A percentile compares a stretch with the other conserved stretches of the same genome.
phyloP scores from a whole-genome alignment of 2,888 invertebrate species.

The Dryadula phaetusa region DNA sequence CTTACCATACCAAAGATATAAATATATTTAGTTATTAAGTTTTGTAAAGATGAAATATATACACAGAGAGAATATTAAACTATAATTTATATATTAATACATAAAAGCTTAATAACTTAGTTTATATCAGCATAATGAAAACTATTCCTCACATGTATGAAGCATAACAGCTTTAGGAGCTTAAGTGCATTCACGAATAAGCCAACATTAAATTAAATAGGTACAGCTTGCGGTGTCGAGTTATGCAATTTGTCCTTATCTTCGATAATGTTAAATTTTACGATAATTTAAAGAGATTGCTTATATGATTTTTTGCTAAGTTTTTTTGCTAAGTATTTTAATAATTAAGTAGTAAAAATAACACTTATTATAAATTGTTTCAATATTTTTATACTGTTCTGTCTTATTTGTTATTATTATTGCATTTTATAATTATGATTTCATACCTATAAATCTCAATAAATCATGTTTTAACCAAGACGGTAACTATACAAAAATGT shows the following conservation, averaged over 20 bases:
- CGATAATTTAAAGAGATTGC: background rate
- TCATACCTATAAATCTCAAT: too few relatives aligned
- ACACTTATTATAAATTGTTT: too few relatives aligned
- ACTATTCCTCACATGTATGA: constrained; percentile 19
- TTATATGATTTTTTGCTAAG: background rate
- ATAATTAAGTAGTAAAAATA: background rate
- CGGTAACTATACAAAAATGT: too few relatives aligned
- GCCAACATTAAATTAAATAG: constrained; percentile 20
- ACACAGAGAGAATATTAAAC: too few relatives aligned
- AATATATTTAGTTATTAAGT: too few relatives aligned
- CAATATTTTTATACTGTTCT: too few relatives aligned
- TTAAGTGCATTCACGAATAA: constrained; percentile 23
- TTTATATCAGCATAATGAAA: constrained; percentile 12
- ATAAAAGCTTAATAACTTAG: constrained; percentile 1
- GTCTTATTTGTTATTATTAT: too few relatives aligned
- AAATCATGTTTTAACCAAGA: too few relatives aligned
- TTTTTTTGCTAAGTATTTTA: background rate
- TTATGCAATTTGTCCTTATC: constrained; percentile 14
- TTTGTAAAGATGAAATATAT: too few relatives aligned
- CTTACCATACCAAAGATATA: too few relatives aligned
- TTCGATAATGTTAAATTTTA: background rate
- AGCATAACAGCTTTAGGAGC: constrained; percentile 16
- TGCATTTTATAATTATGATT: too few relatives aligned
- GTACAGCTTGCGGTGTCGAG: constrained; percentile 13
- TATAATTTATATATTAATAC: too few relatives aligned